Evolutionary conservation across 2,888 invertebrate genomes (phyloP), one percentile per base, ranked within the genome.

Genomic region (Agonopterix subpropinquella): DNA sequence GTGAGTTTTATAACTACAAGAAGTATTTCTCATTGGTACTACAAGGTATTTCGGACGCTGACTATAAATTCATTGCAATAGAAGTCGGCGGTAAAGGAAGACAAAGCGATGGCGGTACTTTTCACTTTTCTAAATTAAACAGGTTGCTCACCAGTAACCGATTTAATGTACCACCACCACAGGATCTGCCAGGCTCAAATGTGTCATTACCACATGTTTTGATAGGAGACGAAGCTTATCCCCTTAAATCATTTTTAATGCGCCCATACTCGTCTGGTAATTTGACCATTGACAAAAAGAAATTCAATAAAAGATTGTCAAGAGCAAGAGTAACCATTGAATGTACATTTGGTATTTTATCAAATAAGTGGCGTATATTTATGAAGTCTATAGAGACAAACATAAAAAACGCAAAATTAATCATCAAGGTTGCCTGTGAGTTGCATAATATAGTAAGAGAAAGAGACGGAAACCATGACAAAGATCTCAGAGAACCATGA

Each of bases 171-270:
- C 45, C 45, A 11, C 28, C 13, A 28, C 47, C 44, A 37, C 47
- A 50, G 15, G 13, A 10, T 46, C 47, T 57, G 45, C 52, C 50
- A 11, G 37, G 42, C 1, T 52, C 50, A 39, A 45, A 53, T 51
- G 18, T 45, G 2, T 13, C 35, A 10, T 35, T 49, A 18, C 53
- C 53, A 44, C 10, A 46, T 28, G 51, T 53, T 4, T 37, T 55
- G 41, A 13, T 55, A 28, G 55, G 52, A 11, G 53, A 60, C 45
- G 58, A 60, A 55, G 58, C 54, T 36, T 60, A 53, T 49, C 54
- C 60, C 36, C 52, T 60, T 8, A 53, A 56, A 53, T 42, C 39
- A 9, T 49, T 56, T 54, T 36, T 57, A 11, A 53, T 57, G 54
- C 49, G 53, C n/a, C 57, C 58, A 8, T 57, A 49, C 43, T 49